Conservation (phyloP, 2,888 invertebrate species). For the Drosophila merina region DNA sequence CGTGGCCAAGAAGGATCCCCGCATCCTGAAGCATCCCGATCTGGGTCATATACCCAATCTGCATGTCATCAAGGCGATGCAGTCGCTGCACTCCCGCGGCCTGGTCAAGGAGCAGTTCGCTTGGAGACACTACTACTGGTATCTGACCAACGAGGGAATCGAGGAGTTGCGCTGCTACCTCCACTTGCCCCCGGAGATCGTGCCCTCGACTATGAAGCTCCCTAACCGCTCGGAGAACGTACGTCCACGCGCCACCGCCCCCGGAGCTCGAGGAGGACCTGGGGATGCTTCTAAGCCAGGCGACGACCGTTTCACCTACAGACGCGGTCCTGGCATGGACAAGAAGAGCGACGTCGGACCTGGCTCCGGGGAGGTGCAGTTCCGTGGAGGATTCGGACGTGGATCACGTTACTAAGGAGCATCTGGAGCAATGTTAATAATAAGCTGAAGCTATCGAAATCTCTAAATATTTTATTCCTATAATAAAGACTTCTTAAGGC, state of each 20-base stretch:
- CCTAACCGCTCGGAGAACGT: constrained; percentile 93
- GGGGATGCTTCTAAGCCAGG: constrained; percentile 81
- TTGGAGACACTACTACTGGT: constrained; percentile 99
- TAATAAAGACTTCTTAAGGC: no score
- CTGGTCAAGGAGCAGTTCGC: constrained; percentile 99
- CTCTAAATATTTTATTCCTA: no score
- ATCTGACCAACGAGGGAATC: constrained; percentile 98
- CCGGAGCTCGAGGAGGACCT: constrained; percentile 86
- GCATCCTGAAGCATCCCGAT: constrained; percentile 98
- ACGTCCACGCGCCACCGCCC: constrained; percentile 86
- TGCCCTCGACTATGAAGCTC: constrained; percentile 97
- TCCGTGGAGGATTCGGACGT: constrained; percentile 93
- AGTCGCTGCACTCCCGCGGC: constrained; percentile 97
- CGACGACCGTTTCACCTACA: constrained; percentile 92
- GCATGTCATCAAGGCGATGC: constrained; percentile 99
- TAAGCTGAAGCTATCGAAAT: no score
- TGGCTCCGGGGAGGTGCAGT: constrained; percentile 96
- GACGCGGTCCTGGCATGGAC: constrained; percentile 89
- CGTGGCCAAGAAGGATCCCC: constrained; percentile 99
- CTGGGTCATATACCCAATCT: constrained; percentile 98
- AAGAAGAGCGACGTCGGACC: constrained; percentile 99
- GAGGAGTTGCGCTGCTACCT: constrained; percentile 97
- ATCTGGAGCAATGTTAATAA: no score
- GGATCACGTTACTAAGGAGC: constrained; percentile 81
- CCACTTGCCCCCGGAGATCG: constrained; percentile 99